A percentile compares a stretch with the other conserved stretches of the same genome.
phyloP scores from a whole-genome alignment of 2,113 vertebrate genomes.

The Craseonycteris thonglongyai region DNA sequence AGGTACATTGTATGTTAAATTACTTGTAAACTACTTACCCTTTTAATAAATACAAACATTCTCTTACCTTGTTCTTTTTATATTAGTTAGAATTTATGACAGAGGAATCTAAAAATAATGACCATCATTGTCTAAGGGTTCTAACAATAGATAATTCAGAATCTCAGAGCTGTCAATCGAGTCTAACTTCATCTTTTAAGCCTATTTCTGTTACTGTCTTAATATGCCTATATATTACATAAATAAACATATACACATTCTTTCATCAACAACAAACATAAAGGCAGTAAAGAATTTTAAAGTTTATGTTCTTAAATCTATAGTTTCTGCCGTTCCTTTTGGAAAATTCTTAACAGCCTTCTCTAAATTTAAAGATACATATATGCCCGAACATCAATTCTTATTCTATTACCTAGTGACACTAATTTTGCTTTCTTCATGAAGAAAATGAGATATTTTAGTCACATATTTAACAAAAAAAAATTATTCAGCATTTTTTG shows the following conservation, averaged over 20 bases:
- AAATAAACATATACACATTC: background rate
- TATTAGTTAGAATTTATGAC: background rate
- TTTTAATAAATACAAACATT: background rate
- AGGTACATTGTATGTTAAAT: background rate
- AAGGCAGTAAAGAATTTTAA: background rate
- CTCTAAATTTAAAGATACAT: background rate
- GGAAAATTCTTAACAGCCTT: background rate
- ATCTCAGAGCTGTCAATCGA: background rate
- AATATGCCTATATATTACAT: background rate
- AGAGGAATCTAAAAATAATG: background rate
- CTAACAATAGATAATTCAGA: background rate
- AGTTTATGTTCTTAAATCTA: background rate
- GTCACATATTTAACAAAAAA: background rate
- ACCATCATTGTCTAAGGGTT: background rate
- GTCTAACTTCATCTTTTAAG: conserved; percentile 6
- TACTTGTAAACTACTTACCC: background rate
- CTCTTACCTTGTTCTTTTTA: background rate
- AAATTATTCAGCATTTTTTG: background rate
- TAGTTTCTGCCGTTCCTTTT: background rate
- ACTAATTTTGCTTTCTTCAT: background rate
- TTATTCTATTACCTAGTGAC: background rate
- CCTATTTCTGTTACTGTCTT: background rate
- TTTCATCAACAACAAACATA: background rate
- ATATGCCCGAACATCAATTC: background rate
- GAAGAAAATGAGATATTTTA: background rate